A percentile compares a stretch with the other conserved stretches of the same genome.
Evolutionary conservation across 2,113 vertebrate genomes (phyloP).

Genomic region (Urocolius indicus): DNA sequence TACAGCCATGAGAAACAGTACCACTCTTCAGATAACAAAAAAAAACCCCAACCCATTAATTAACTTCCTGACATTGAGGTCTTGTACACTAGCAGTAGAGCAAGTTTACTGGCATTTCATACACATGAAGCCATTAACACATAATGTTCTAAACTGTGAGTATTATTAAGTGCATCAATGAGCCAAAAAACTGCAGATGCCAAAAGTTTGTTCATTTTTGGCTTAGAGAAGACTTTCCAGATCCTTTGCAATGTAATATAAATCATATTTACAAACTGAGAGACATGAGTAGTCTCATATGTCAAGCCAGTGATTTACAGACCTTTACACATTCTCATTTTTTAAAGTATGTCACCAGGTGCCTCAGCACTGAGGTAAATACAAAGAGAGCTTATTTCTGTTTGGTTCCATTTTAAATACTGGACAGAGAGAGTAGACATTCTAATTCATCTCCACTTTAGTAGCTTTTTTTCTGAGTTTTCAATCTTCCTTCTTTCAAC

Average conservation of each 20-base stretch:
- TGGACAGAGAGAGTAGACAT: neutral
- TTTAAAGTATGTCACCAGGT: constrained; percentile 9
- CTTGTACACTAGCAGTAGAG: neutral
- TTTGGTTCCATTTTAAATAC: neutral
- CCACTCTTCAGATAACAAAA: neutral
- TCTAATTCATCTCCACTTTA: neutral
- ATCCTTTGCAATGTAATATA: neutral
- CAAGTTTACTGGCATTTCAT: neutral
- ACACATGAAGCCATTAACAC: neutral
- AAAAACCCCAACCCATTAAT: neutral
- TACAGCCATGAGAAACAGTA: neutral
- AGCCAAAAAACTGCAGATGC: neutral
- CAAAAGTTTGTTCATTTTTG: neutral
- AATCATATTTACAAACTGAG: constrained; percentile 40
- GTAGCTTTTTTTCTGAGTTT: neutral
- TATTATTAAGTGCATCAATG: neutral
- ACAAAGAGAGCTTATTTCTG: neutral
- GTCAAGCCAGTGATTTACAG: constrained; percentile 27
- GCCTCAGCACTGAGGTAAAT: neutral
- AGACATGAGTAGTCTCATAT: neutral
- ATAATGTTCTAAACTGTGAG: neutral
- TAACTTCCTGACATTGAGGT: neutral
- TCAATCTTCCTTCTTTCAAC: neutral
- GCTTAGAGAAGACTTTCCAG: neutral
- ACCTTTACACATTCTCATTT: neutral